phyloP scores from a whole-genome alignment of 2,797 vertebrate genomes.

The Furcifer pardalis region DNA sequence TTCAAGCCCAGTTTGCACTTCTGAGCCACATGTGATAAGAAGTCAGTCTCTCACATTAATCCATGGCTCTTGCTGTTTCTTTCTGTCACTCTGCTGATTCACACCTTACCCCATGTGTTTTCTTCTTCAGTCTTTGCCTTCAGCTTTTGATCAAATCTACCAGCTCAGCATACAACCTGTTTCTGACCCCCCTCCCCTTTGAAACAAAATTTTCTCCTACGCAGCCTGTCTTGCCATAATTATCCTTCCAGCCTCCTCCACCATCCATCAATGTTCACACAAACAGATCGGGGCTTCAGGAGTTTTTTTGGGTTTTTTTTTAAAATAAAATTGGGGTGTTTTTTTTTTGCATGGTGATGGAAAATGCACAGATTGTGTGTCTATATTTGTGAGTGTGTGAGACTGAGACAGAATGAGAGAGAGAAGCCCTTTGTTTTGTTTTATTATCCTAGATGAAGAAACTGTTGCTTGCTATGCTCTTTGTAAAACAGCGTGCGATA shows the following conservation, averaged over 20 bases:
- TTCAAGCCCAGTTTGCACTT: neutral
- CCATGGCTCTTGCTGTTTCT: accelerated
- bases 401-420: neutral
- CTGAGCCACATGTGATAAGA: neutral
- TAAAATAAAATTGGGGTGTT: too few relatives aligned
- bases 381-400: neutral
- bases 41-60: too few relatives aligned
- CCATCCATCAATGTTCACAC: slow-evolving; percentile 34
- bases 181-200: slow-evolving; percentile 61
- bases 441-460: neutral
- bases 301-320: slow-evolving; percentile 3
- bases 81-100: too few relatives aligned
- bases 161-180: slow-evolving; percentile 49
- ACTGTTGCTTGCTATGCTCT: neutral
- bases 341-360: accelerated
- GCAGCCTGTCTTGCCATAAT: slow-evolving; percentile 66
- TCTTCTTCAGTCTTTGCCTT: neutral
- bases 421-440: neutral
- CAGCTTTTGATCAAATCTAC: neutral
- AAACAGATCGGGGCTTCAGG: slow-evolving; percentile 17
- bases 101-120: neutral
- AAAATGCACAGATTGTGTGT: neutral
- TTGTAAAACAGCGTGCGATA: too few relatives aligned
- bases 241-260: slow-evolving; percentile 51
- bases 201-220: slow-evolving; percentile 65